A percentile compares a stretch with the other conserved stretches of the same genome.
These are phyloP conservation scores for Mustelus asterias DNA, from an alignment of 2,113 vertebrate genomes.

Conservation along the genomic window DNA sequence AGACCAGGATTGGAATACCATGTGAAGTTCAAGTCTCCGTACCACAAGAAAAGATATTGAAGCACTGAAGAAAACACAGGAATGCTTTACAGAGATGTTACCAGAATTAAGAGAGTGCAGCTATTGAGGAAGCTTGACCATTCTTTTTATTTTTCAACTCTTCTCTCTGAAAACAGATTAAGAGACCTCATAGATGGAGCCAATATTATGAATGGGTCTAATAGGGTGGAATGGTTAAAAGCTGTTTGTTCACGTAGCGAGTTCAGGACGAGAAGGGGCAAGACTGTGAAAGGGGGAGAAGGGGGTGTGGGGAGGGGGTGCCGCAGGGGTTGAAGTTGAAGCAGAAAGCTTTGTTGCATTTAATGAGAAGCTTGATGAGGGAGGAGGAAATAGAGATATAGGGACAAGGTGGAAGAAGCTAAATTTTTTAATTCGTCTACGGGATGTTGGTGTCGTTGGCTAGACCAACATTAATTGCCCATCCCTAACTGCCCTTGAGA, in stretches of 20 bases:
- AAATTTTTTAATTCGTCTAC: too few relatives aligned
- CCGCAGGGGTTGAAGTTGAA: not conserved
- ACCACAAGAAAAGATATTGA: not conserved
- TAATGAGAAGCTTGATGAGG: not conserved
- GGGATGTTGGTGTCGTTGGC: too few relatives aligned
- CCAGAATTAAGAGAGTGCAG: not conserved
- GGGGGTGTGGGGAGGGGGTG: too few relatives aligned
- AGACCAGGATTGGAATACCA: not conserved
- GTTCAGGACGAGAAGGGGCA: not conserved
- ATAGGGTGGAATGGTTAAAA: not conserved
- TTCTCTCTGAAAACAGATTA: not conserved
- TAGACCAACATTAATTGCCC: too few relatives aligned
- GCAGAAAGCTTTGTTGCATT: not conserved
- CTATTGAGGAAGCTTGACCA: not conserved
- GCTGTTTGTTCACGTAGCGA: not conserved
- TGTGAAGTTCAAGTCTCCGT: not conserved
- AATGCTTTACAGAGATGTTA: not conserved
- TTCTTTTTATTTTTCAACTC: not conserved
- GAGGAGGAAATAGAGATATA: not conserved
- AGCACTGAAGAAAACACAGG: not conserved
- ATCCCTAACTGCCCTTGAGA: too few relatives aligned
- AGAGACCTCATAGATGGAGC: too few relatives aligned
- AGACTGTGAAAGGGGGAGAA: not conserved
- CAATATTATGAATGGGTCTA: not conserved
- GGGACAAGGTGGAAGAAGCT: not conserved